A percentile compares a stretch with the other conserved stretches of the same genome.
These are phyloP conservation scores for Hydrolagus colliei DNA, from an alignment of 2,797 vertebrate species.

Conservation along the genomic window DNA sequence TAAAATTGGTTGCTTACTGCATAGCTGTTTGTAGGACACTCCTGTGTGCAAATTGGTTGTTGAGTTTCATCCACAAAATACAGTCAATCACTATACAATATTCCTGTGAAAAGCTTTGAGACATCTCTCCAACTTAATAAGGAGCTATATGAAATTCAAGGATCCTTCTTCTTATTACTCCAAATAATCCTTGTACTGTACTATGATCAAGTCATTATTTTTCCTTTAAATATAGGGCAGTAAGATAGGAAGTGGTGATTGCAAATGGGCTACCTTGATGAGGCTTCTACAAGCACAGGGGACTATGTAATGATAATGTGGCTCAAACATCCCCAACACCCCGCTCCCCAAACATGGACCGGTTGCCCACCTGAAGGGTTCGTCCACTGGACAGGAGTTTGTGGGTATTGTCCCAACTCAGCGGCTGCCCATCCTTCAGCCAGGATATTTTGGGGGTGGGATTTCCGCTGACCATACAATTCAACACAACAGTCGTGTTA, in stretches of 20 bases:
- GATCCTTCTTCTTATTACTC: too few relatives aligned
- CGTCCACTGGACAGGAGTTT: constrained; percentile 65
- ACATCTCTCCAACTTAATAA: too few relatives aligned
- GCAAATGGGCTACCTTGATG: neutral
- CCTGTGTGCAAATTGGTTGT: too few relatives aligned
- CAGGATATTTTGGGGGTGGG: constrained; percentile 75
- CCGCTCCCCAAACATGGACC: neutral
- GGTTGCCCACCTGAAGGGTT: constrained; percentile 70
- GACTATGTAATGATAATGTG: neutral
- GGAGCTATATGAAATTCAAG: too few relatives aligned
- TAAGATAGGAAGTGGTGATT: neutral
- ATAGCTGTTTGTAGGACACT: too few relatives aligned
- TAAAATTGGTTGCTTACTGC: too few relatives aligned
- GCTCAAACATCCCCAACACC: neutral
- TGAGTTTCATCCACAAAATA: too few relatives aligned
- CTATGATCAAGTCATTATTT: too few relatives aligned
- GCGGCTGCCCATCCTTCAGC: constrained; percentile 72
- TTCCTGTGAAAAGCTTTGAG: too few relatives aligned
- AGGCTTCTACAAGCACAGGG: neutral
- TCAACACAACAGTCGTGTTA: constrained; percentile 61
- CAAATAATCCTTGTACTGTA: too few relatives aligned
- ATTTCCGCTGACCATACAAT: constrained; percentile 73
- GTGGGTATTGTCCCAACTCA: constrained; percentile 54
- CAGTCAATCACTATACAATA: too few relatives aligned
- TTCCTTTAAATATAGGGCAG: too few relatives aligned